Evolutionary conservation across 2,113 vertebrate species (phyloP).

Genomic region (Elephantulus edwardii): DNA sequence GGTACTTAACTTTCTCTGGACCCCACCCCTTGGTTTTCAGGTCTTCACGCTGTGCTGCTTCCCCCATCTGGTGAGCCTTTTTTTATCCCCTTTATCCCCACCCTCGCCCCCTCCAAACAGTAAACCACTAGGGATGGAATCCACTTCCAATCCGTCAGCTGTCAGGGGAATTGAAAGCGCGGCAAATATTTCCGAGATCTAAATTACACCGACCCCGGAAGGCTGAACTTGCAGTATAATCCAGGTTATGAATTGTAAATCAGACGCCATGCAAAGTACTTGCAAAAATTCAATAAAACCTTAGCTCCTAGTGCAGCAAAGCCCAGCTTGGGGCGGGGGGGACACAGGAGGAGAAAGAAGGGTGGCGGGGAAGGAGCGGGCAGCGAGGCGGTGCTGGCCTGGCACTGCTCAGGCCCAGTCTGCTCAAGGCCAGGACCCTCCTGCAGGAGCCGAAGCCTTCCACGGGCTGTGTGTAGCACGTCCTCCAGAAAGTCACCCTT

Average conservation of each 20-base stretch:
- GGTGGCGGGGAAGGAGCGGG: no score
- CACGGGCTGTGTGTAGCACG: accelerated
- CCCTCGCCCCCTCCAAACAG: not conserved
- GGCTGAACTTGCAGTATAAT: slow-evolving; percentile 66
- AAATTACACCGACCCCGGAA: slow-evolving; percentile 67
- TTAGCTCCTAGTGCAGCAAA: slow-evolving; percentile 22
- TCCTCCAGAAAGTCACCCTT: no score
- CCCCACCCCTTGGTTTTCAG: not conserved
- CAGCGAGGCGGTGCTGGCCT: not conserved
- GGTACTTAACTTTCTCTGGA: not conserved
- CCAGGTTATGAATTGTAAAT: slow-evolving; percentile 79
- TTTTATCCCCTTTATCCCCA: not conserved
- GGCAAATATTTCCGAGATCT: slow-evolving; percentile 76
- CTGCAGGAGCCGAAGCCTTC: not conserved
- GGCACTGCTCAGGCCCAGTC: not conserved
- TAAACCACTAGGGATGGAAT: slow-evolving; percentile 63
- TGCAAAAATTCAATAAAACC: slow-evolving; percentile 77
- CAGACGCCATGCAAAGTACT: slow-evolving; percentile 64
- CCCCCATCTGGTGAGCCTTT: not conserved
- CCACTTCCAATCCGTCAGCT: slow-evolving; percentile 48
- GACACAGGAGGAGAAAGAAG: not conserved
- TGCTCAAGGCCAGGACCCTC: not conserved
- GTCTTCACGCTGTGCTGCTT: not conserved
- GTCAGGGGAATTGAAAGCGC: slow-evolving; percentile 70
- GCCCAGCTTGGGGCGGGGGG: not conserved